These are phyloP conservation scores for Hydropsyche tenuis DNA, from an alignment of 1,140 invertebrate genomes.

Conservation along the genomic window DNA sequence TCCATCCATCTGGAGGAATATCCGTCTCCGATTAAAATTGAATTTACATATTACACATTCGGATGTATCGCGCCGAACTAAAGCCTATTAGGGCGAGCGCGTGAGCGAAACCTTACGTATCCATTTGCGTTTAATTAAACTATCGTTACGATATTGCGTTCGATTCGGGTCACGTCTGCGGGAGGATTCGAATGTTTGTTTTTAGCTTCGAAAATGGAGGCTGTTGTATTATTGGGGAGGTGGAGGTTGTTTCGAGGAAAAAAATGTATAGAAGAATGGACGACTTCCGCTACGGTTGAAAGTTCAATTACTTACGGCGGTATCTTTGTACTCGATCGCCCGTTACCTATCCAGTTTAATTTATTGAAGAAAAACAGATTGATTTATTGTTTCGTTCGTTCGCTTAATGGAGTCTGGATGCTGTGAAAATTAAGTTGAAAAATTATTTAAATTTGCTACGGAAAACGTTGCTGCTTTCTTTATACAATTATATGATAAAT, in stretches of 20 bases:
- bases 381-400: constrained; percentile 31
- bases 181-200: no score
- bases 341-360: constrained; percentile 29
- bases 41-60: constrained; percentile 11
- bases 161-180: neutral
- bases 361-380: constrained; percentile 41
- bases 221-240: no score
- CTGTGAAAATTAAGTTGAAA: no score
- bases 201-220: no score
- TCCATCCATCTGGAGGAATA: neutral
- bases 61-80: neutral
- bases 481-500: no score
- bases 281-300: constrained; percentile 12
- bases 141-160: neutral
- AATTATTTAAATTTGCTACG: no score
- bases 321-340: constrained; percentile 4
- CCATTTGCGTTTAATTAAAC: constrained; percentile 3
- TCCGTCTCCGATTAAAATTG: constrained; percentile 25
- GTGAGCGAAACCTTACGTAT: neutral
- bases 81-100: neutral
- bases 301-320: constrained; percentile 33
- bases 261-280: neutral
- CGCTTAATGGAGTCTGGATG: no score
- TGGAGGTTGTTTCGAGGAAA: no score
- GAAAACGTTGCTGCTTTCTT: no score